Evolutionary conservation across 2,113 vertebrate genomes (phyloP), one percentile per base, ranked within the genome.

Genomic region (Pampusana beccarii): DNA sequence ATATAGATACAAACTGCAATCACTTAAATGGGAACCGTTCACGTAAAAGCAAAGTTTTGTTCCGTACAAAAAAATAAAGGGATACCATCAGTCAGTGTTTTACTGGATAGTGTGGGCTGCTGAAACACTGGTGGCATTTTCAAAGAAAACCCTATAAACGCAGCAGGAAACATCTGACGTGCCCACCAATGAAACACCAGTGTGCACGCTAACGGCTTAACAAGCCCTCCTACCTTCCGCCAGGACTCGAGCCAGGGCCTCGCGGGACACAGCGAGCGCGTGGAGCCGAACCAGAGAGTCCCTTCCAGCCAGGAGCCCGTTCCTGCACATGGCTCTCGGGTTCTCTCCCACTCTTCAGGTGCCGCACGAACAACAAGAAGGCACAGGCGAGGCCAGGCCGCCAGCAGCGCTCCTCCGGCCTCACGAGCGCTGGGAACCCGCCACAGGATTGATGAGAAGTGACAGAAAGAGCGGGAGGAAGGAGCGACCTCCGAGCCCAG

Each of bases 111-210:
- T 0, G 3, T 4, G 31, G 48, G 48, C 48, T 50, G 48, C 42
- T 44, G 42, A 44, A 44, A 44, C 42, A 44, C 16, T 17, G 42
- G 7, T 17, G 42, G 42, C 42, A 17, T 44, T 44, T 44, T 44
- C 42, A 44, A 44, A 44, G 42, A 44, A 44, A 44, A 44, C 42
- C 21, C 26, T 13, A 2, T 1, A 24, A 29, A 21, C 17, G 42
- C 42, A 44, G 31, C 48, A 31, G 23, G 48, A 33, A 50, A 31
- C 24, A 13, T 3, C 19, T 4, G 1, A 5, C 1, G 0, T 2
- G 9, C 34, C 58, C 2, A 0, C 15, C 0, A 1, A 10, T 2
- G 8, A 46, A 46, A 19, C 1, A 3, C 8, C 1, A 10, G 11
- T 0, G 2, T 5, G 70, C 0, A 16, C 26, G 44, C 13, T 2